Base-by-base conservation (phyloP, 2,113 vertebrate genomes). In the Regulus satrapa region DNA sequence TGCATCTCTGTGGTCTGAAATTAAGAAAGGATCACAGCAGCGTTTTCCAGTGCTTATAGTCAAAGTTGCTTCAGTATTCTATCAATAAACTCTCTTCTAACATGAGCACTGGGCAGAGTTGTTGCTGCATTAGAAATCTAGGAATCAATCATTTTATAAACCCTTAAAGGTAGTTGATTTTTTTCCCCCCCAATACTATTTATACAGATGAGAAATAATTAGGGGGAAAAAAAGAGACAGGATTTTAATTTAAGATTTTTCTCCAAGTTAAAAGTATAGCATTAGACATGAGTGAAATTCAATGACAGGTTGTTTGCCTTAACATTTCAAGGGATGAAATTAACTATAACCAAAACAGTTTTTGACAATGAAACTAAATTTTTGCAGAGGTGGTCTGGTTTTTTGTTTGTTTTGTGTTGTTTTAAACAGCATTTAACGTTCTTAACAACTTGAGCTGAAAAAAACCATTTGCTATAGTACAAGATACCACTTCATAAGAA, bases 1-100 rank as follows among this genome's bases (percentile, higher is more conserved):
- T 88, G 40, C 76, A 38, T 58, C 78, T 85, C 78, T 94, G 34
- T 67, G 45, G 14, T 49, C 52, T 80, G 92, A 87, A 81, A 73
- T 95, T 67, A 83, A 46, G 20, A 55, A 67, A 59, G 75, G 67
- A 88, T 83, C 54, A 76, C 54, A 94, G 83, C 88, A 63, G 28
- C 48, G 32, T 81, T 95, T 64, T 77, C 79, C 94, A 84, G 52
- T 66, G 49, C 79, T 59, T 79, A 10, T 31, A 89, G 61, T 77
- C 74, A 76, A 86, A 85, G 61, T 95, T 96, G 55, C 62, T 52
- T 84, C 95, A 95, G 80, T 89, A 2, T 91, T 91, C 85, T 88
- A 52, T 64, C 75, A 80, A 95, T 69, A 95, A 86, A 82, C 46
- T 95, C 38, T 81, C 85, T 94, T 95, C 64, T 90, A 24, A 55